A percentile compares a stretch with the other conserved stretches of the same genome.
These are phyloP conservation scores for pig (Sus scrofa) DNA, from an alignment of 2,113 vertebrate genomes.

Conservation along the genomic window T2T-Sscrofa CM000820.6:92368001-92368500, in stretches of 20 bases:
- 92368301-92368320: neutral
- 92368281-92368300: neutral
- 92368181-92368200: neutral
- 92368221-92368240: neutral
- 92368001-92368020: conserved; percentile 47
- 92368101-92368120: neutral
- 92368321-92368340: neutral
- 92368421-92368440: neutral
- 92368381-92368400: neutral
- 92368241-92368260: neutral
- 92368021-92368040: neutral
- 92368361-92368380: neutral
- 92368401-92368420: neutral
- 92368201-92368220: neutral
- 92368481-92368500: neutral
- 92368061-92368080: neutral
- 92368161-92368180: too few species aligned
- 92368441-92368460: neutral
- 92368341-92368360: neutral
- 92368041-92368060: conserved; percentile 38
- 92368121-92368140: conserved; percentile 30
- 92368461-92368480: neutral
- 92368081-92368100: conserved; percentile 13
- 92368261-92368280: neutral
- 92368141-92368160: neutral